Base-by-base conservation (phyloP, 2,888 invertebrate species). In the Drosophila putrida region DNA sequence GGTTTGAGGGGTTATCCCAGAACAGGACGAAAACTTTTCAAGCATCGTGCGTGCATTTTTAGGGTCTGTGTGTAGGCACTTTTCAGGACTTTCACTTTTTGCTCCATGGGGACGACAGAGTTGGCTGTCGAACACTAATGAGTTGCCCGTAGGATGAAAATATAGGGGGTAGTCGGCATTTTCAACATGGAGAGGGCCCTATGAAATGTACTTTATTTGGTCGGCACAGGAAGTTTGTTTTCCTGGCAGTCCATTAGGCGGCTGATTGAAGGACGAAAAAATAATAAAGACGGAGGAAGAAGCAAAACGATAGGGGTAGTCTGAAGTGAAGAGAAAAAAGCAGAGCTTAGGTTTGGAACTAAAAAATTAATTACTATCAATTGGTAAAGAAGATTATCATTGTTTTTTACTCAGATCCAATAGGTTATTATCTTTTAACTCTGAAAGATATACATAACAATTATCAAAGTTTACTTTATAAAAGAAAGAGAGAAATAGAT, bases 71-170 rank as follows among this genome's bases (percentile, higher is more conserved):
- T 65, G 77, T 75, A 63, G 74, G 70, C 81, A 67, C 66, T 75
- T 67, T 54, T 49, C 51, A 67, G 62, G 75, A 87, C 85, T 84
- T 85, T 85, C 85, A 85, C 85, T 82, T 87, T 86, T 63, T 43
- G 53, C 58, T 27, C 25, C 36, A 4, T 53, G 57, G 53, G 35
- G 44, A 31, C 53, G 28, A n/a, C 63, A 53, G 20, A 25, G 44
- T 70, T 43, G 50, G 46, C 68, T 75, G 71, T 79, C 82, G 73
- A 75, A 75, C 80, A 67, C 50, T 84, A 85, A 85, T 86, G 82
- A 86, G 84, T 79, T 71, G 55, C 20, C 39, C 25, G 4, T 4
- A 54, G 62, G 31, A 31, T 28, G 6, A 20, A 6, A 36, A 6
- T 2, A 10, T 4, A 11, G 44, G 46, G 28, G 41, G 41, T 2